A percentile compares a stretch with the other conserved stretches of the same genome.
Conservation (phyloP, 1,140 invertebrate species). For the Euwallacea fornicatus region DNA sequence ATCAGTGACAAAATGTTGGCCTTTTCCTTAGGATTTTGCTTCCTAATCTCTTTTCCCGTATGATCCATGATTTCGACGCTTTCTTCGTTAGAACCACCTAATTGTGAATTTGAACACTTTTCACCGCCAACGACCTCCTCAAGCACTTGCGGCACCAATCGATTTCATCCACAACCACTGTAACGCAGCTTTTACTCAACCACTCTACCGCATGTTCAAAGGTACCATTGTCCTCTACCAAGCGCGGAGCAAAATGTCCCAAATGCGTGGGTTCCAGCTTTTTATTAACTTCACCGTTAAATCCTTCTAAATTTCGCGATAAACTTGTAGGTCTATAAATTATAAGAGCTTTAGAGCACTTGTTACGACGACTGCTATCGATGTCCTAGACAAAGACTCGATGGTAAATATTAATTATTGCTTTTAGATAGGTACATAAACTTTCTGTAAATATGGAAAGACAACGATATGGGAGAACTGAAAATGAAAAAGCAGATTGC, state of each 20-base stretch:
- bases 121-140: slow-evolving; percentile 54
- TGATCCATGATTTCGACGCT: slow-evolving; percentile 57
- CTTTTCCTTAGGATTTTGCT: slow-evolving; percentile 41
- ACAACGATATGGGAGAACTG: not conserved
- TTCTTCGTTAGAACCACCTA: not conserved
- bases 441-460: slow-evolving; percentile 5
- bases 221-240: too few relatives aligned
- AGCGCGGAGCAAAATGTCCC: not conserved
- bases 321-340: slow-evolving; percentile 15
- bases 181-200: not conserved
- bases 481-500: too few relatives aligned
- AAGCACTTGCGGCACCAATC: not conserved
- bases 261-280: slow-evolving; percentile 12
- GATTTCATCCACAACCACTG: not conserved
- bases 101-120: too few relatives aligned
- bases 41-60: slow-evolving; percentile 27
- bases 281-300: slow-evolving; percentile 15
- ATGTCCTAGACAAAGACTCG: not conserved
- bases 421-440: not conserved
- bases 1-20: slow-evolving; percentile 40
- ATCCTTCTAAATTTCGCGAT: slow-evolving; percentile 5
- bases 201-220: too few relatives aligned
- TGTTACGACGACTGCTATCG: too few relatives aligned
- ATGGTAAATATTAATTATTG: slow-evolving; percentile 1
- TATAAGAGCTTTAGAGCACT: not conserved